Percentiles rank a stretch among this genome's conserved stretches.
phyloP scores from a whole-genome alignment of 2,113 vertebrate species.

The Brienomyrus brachyistius region DNA sequence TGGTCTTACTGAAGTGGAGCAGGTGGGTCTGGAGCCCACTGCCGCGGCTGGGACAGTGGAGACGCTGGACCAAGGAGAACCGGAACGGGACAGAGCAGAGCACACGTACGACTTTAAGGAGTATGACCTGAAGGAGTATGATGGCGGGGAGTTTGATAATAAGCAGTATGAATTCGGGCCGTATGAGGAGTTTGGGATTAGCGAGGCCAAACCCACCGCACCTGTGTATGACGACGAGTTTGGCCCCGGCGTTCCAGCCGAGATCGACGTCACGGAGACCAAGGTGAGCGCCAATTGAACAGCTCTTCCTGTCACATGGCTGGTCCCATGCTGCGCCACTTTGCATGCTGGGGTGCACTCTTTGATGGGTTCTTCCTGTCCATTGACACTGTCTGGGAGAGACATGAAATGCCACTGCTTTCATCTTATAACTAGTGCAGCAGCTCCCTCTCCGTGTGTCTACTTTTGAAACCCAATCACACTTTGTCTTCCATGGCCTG shows the following conservation, averaged over 20 bases:
- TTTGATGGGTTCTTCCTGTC: not conserved
- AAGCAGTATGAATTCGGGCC: constrained; percentile 80
- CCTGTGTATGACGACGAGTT: constrained; percentile 73
- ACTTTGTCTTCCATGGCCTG: not conserved
- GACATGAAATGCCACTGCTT: not conserved
- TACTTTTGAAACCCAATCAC: not conserved
- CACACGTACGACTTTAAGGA: constrained; percentile 83
- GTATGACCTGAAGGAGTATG: constrained; percentile 73
- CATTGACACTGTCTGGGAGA: not conserved
- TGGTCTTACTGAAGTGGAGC: constrained; percentile 73
- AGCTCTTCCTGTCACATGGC: constrained; percentile 29
- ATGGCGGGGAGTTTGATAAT: constrained; percentile 52
- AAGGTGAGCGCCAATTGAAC: constrained; percentile 70
- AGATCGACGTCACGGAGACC: constrained; percentile 83
- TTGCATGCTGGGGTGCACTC: constrained; percentile 31
- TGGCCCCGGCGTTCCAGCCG: constrained; percentile 88
- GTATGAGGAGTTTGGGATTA: constrained; percentile 87
- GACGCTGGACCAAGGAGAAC: constrained; percentile 20
- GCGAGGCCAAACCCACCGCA: constrained; percentile 65
- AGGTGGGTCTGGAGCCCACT: constrained; percentile 72
- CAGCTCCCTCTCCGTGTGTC: not conserved
- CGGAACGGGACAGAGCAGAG: constrained; percentile 60
- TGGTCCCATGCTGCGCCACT: constrained; percentile 28
- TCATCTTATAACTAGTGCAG: not conserved
- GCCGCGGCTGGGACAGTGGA: constrained; percentile 52